Percentiles rank a stretch among this genome's conserved stretches.
These are phyloP conservation scores for Zaprionus vittiger DNA, from an alignment of 1,140 invertebrate species.

Conservation along the genomic window DNA sequence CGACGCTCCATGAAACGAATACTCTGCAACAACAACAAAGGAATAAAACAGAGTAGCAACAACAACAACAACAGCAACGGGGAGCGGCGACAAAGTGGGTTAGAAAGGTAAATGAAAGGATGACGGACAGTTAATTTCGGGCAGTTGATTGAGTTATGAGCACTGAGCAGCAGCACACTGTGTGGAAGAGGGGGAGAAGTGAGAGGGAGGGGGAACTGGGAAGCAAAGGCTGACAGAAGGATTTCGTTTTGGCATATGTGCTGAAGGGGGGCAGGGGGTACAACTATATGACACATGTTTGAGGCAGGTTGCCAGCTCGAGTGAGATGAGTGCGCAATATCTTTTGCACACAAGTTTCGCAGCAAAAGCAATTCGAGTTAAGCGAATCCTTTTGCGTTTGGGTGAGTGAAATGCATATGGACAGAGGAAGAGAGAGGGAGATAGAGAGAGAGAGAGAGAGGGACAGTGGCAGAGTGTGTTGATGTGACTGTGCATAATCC, in stretches of 20 bases:
- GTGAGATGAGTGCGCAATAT: slow-evolving; percentile 1
- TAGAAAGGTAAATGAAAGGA: slow-evolving; percentile 57
- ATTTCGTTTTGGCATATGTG: slow-evolving; percentile 25
- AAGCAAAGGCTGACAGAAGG: background rate
- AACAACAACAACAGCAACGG: background rate
- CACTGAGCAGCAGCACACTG: slow-evolving; percentile 5
- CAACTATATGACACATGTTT: slow-evolving; percentile 17
- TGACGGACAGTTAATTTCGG: slow-evolving; percentile 58
- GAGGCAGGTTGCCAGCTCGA: slow-evolving; percentile 8
- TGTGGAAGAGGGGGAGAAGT: background rate
- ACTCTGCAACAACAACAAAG: slow-evolving; percentile 16
- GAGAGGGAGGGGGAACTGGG: no score
- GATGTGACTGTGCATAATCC: background rate
- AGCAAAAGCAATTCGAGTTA: slow-evolving; percentile 1
- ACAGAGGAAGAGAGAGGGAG: background rate
- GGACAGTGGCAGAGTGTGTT: background rate
- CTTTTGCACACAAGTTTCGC: background rate
- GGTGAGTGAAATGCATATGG: no score
- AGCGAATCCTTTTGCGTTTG: background rate
- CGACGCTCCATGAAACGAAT: slow-evolving; percentile 39
- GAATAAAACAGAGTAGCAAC: background rate
- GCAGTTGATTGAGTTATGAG: slow-evolving; percentile 57
- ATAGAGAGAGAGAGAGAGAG: background rate
- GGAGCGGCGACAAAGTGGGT: slow-evolving; percentile 36
- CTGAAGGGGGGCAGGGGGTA: background rate